phyloP scores from a whole-genome alignment of 1,140 invertebrate genomes.

The Drosophila cardini region DNA sequence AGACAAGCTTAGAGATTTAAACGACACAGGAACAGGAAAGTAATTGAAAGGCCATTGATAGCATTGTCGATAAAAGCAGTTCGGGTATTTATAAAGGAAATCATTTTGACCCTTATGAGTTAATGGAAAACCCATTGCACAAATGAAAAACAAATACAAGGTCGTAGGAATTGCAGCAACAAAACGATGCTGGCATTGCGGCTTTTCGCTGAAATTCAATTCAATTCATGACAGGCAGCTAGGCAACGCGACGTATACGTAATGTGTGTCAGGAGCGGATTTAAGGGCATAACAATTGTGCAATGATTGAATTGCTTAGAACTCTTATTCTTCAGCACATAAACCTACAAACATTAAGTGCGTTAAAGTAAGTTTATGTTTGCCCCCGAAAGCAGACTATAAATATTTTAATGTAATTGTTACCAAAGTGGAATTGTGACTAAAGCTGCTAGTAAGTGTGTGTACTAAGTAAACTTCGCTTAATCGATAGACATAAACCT shows the following conservation, averaged over 20 bases:
- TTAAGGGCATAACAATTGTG: background rate
- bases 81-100: background rate
- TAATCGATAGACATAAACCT: constrained; percentile 23
- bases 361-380: background rate
- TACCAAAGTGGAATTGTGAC: background rate
- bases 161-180: constrained; percentile 57
- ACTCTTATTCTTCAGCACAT: background rate
- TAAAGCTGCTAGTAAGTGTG: background rate
- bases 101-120: background rate
- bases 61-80: background rate
- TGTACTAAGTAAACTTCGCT: constrained; percentile 5
- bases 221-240: constrained; percentile 49
- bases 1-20: constrained; percentile 10
- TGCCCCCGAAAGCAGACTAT: constrained; percentile 6
- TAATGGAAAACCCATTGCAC: constrained; percentile 13
- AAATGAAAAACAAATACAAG: constrained; percentile 52
- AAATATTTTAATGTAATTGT: constrained; percentile 1
- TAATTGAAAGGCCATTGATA: background rate
- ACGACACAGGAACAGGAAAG: background rate
- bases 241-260: constrained; percentile 58
- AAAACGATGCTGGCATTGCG: constrained; percentile 22
- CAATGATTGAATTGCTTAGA: background rate
- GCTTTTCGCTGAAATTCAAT: constrained; percentile 43
- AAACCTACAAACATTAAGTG: background rate
- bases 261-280: constrained; percentile 40